phyloP scores from a whole-genome alignment of 1,140 invertebrate genomes.

The Archivesica marissinica region DNA sequence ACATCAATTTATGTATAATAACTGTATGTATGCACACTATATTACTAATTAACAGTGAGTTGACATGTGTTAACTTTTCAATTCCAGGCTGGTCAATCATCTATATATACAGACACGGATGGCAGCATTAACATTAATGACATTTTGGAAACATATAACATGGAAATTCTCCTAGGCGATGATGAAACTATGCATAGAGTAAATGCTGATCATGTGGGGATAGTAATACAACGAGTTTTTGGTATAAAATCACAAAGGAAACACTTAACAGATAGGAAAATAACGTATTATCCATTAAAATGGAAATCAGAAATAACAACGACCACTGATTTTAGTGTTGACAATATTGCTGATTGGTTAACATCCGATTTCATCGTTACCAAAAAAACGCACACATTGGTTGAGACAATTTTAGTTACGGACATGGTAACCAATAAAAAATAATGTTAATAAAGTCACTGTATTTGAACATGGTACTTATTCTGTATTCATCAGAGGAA shows the following conservation, averaged over 20 bases:
- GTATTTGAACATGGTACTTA: constrained; percentile 25
- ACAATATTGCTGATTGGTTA: constrained; percentile 12
- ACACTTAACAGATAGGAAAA: constrained; percentile 21
- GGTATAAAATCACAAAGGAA: constrained; percentile 18
- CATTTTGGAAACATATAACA: constrained; percentile 35
- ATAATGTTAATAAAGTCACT: constrained; percentile 12
- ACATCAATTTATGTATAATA: neutral
- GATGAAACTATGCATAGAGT: neutral
- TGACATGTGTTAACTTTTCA: neutral
- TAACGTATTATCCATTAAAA: constrained; percentile 16
- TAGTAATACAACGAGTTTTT: constrained; percentile 18
- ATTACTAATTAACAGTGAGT: neutral
- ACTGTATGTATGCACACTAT: neutral
- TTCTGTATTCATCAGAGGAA: constrained; percentile 24
- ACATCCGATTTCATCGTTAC: constrained; percentile 12
- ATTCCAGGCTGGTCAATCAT: constrained; percentile 26
- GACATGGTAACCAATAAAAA: constrained; percentile 20
- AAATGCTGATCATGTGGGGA: neutral
- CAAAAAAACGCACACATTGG: neutral
- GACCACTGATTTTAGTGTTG: constrained; percentile 25
- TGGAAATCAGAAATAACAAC: neutral
- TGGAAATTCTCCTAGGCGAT: constrained; percentile 8
- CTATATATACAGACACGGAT: neutral
- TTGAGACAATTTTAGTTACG: neutral
- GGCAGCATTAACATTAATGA: neutral